Conservation (phyloP, 2,113 vertebrate genomes). For the Lophotis ruficrista region DNA sequence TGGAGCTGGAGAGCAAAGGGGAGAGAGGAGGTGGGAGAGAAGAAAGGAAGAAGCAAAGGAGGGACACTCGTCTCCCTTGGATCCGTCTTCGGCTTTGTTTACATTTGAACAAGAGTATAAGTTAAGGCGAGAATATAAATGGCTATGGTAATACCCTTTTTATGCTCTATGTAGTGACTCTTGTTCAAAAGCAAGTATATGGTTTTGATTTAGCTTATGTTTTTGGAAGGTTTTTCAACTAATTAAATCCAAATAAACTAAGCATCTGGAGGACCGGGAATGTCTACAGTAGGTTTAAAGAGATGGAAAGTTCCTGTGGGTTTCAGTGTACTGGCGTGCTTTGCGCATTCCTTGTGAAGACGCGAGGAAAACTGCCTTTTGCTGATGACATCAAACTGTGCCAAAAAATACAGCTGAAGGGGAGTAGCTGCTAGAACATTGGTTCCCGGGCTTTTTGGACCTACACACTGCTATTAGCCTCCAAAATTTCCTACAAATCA, state of each 20-base stretch:
- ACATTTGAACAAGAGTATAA: neutral
- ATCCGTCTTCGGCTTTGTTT: neutral
- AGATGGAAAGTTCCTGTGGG: neutral
- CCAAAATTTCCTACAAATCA: neutral
- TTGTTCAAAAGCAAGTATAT: neutral
- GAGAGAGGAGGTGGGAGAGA: neutral
- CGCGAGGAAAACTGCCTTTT: neutral
- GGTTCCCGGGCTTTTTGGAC: neutral
- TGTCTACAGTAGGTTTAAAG: neutral
- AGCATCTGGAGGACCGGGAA: neutral
- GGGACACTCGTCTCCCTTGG: neutral
- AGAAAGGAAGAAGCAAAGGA: neutral
- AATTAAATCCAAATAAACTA: neutral
- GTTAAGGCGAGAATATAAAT: neutral
- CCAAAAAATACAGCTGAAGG: conserved; percentile 3
- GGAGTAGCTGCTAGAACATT: neutral
- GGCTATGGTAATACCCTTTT: neutral
- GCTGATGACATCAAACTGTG: neutral
- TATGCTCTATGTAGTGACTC: neutral
- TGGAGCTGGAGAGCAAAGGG: neutral
- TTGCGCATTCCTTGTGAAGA: neutral
- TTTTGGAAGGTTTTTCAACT: neutral
- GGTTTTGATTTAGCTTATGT: neutral
- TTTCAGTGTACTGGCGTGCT: neutral
- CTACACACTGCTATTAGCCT: neutral